Conservation (phyloP, 2,888 invertebrate species). For the Merodon equestris region DNA sequence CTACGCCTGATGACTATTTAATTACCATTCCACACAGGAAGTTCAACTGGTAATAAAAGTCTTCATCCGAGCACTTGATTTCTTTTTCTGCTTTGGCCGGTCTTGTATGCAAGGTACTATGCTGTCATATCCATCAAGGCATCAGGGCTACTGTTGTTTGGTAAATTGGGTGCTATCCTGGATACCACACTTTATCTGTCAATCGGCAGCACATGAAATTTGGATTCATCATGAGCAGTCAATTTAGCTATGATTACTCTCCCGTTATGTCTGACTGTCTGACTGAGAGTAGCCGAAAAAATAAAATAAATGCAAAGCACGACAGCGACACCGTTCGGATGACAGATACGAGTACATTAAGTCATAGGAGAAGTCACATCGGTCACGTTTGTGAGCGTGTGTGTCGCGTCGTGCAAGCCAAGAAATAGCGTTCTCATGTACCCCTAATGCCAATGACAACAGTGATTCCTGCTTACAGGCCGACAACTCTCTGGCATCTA, state of each 20-base stretch:
- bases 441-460: constrained; percentile 35
- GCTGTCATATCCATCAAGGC: constrained; percentile 6
- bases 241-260: constrained; percentile 33
- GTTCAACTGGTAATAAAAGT: constrained; percentile 21
- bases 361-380: constrained; percentile 47
- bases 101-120: neutral
- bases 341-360: constrained; percentile 44
- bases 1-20: constrained; percentile 27
- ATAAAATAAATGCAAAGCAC: constrained; percentile 45
- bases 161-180: constrained; percentile 58
- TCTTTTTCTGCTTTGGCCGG: neutral
- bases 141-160: constrained; percentile 29
- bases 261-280: no score
- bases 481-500: constrained; percentile 12
- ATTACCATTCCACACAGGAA: constrained; percentile 36
- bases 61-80: constrained; percentile 2
- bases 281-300: constrained; percentile 27
- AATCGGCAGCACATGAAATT: constrained; percentile 7
- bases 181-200: constrained; percentile 33
- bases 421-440: constrained; percentile 20
- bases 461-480: constrained; percentile 50
- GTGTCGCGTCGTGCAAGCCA: constrained; percentile 46
- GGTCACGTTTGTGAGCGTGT: constrained; percentile 60
- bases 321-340: constrained; percentile 47
- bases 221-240: constrained; percentile 20